Conservation (phyloP, 2,113 vertebrate species). For the Pangasianodon gigas region DNA sequence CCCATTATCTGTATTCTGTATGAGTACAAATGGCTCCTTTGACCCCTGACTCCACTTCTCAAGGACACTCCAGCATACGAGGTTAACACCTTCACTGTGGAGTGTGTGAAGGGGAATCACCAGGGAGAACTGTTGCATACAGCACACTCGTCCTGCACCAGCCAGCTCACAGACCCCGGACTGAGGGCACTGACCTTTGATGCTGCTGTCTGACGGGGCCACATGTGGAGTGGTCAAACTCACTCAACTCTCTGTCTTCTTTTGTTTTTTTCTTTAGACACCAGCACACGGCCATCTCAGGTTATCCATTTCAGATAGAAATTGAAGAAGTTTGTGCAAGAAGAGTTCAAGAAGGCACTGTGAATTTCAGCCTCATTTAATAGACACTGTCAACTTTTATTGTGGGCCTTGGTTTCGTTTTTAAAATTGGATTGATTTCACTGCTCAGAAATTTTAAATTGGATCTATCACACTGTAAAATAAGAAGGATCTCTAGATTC, state of each 20-base stretch:
- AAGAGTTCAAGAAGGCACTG: not conserved
- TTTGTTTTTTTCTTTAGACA: not conserved
- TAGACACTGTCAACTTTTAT: not conserved
- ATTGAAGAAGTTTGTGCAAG: slow-evolving; percentile 26
- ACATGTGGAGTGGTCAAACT: slow-evolving; percentile 32
- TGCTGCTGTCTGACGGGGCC: slow-evolving; percentile 40
- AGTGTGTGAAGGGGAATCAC: slow-evolving; percentile 42
- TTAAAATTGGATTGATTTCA: not conserved
- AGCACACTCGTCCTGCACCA: slow-evolving; percentile 8
- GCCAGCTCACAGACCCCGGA: slow-evolving; percentile 30
- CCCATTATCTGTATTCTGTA: slow-evolving; percentile 54
- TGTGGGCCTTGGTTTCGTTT: not conserved
- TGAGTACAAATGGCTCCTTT: slow-evolving; percentile 45
- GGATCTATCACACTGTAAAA: not conserved
- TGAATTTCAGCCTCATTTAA: not conserved
- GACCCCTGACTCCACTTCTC: slow-evolving; percentile 51
- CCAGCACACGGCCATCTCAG: not conserved
- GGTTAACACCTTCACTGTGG: slow-evolving; percentile 45
- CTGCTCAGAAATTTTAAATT: not conserved
- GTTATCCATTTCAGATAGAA: not conserved
- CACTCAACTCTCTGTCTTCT: slow-evolving; percentile 15
- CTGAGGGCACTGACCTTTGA: slow-evolving; percentile 32
- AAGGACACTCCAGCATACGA: slow-evolving; percentile 51
- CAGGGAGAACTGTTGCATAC: slow-evolving; percentile 33
- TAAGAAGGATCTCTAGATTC: not conserved